Base-by-base conservation (phyloP, 2,888 invertebrate genomes). In the Drosophila seclusa region DNA sequence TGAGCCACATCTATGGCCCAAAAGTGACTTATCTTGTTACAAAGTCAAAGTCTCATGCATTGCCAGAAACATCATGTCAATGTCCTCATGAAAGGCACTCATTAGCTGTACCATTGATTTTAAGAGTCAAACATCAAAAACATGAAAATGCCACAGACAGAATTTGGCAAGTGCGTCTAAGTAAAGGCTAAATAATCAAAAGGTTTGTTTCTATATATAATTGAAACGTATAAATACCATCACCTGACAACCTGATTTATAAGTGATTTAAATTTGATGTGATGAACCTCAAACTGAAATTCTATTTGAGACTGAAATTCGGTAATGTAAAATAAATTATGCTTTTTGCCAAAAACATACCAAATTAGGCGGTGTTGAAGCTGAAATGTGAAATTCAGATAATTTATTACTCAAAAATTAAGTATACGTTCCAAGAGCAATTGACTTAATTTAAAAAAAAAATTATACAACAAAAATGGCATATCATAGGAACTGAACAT, bases 11-110 rank as follows among this genome's bases (percentile, higher is more conserved):
- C 65, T 34, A 55, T 32, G 77, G 75, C 64, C 48, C 73, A 79
- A 79, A 83, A 87, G 88, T 87, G 83, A 85, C 76, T 87, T 83
- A 85, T 83, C 83, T 85, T 87, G 83, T 83, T 79, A 57, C 45
- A 32, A 40, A 60, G 50, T 59, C 59, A 71, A 75, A 66, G 62
- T 34, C 53, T 48, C 55, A 34, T 49, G 45, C 65, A 69, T 36
- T 53, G 42, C 21, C 53, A 60, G 36, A 53, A 78, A 34, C 60
- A 67, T 24, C 64, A 66, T 57, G 60, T 34, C 54, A 62, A 53
- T 34, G 60, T 50, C 50, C 54, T 78, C 60, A 73, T 73, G 61
- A 53, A 68, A 54, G 48, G n/a, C 49, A 29, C 50, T 63, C 53
- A 64, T 74, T 60, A 57, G 57, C 34, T 48, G 45, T 16, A 18